A percentile compares a stretch with the other conserved stretches of the same genome.
These are phyloP conservation scores for Ascidia mentula DNA, from an alignment of 23 tunicate genomes.

Conservation along the genomic window DNA sequence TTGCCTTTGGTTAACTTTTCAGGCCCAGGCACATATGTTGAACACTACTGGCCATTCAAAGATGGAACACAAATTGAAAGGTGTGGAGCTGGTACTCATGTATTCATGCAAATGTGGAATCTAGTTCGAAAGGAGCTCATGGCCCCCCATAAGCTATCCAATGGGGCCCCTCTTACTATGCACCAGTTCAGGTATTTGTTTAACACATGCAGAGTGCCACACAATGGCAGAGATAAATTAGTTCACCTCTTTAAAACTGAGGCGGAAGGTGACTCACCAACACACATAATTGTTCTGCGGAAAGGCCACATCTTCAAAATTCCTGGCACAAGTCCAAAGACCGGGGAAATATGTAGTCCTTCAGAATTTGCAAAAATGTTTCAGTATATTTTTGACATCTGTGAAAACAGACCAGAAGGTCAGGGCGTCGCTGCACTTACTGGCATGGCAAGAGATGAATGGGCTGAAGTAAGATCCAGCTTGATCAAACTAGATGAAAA, in stretches of 20 bases:
- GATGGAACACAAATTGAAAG: conserved; percentile 67
- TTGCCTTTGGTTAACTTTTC: conserved; percentile 60
- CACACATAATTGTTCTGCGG: conserved; percentile 64
- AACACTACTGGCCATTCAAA: conserved; percentile 64
- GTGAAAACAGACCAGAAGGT: conserved; percentile 22
- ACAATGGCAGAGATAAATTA: conserved; percentile 48
- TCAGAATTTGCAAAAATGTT: conserved; percentile 43
- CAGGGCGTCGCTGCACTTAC: conserved; percentile 62
- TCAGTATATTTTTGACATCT: conserved; percentile 21
- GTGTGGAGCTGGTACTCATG: conserved; percentile 28
- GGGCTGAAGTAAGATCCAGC: conserved; percentile 67
- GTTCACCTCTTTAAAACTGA: conserved; percentile 54
- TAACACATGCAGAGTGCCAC: conserved; percentile 73
- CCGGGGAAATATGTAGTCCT: conserved; percentile 49
- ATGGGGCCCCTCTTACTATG: conserved; percentile 61
- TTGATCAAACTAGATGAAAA: conserved; percentile 20
- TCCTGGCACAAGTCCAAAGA: conserved; percentile 29
- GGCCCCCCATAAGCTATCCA: conserved; percentile 24
- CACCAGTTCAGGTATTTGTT: conserved; percentile 81
- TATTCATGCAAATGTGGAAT: conserved; percentile 59
- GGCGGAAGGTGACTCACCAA: conserved; percentile 66
- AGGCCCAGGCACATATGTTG: conserved; percentile 83
- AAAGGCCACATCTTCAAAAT: conserved; percentile 65
- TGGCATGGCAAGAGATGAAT: conserved; percentile 50
- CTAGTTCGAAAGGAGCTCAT: conserved; percentile 49